A percentile compares a stretch with the other conserved stretches of the same genome.
Evolutionary conservation across 1,140 invertebrate genomes (phyloP).

Genomic region (Bombus waltoni): DNA sequence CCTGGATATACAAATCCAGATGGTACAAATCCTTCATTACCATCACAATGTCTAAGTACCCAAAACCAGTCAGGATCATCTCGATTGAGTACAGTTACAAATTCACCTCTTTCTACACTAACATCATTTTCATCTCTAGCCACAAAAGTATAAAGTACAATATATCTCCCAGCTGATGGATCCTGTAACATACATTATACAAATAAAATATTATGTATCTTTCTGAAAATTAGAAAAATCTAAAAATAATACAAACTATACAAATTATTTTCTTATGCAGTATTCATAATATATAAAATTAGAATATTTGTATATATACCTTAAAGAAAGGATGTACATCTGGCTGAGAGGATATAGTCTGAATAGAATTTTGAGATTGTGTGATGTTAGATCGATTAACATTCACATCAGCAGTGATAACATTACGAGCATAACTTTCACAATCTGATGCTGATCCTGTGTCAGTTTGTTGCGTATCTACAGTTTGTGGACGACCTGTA

Average conservation of each 20-base stretch:
- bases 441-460: conserved; percentile 85
- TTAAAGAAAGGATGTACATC: conserved; percentile 94
- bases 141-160: conserved; percentile 96
- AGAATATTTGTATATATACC: conserved; percentile 73
- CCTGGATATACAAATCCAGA: conserved; percentile 96
- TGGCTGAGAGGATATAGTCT: conserved; percentile 86
- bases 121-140: conserved; percentile 97
- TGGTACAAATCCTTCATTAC: conserved; percentile 97
- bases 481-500: conserved; percentile 73
- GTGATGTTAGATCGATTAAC: conserved; percentile 81
- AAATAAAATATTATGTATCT: not conserved
- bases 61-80: conserved; percentile 98
- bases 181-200: conserved; percentile 82
- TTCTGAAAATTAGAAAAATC: not conserved
- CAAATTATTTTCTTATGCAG: too few relatives aligned
- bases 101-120: conserved; percentile 95
- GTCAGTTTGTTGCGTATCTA: conserved; percentile 82
- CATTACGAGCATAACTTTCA: conserved; percentile 85
- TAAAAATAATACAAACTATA: too few relatives aligned
- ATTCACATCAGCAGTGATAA: conserved; percentile 81
- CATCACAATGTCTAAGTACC: conserved; percentile 93
- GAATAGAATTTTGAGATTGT: conserved; percentile 85
- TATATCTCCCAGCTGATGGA: conserved; percentile 92
- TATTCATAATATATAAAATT: conserved; percentile 17
- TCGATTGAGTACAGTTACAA: conserved; percentile 96